Conservation (phyloP, 2,113 vertebrate species). For the Hyperopisus bebe region DNA sequence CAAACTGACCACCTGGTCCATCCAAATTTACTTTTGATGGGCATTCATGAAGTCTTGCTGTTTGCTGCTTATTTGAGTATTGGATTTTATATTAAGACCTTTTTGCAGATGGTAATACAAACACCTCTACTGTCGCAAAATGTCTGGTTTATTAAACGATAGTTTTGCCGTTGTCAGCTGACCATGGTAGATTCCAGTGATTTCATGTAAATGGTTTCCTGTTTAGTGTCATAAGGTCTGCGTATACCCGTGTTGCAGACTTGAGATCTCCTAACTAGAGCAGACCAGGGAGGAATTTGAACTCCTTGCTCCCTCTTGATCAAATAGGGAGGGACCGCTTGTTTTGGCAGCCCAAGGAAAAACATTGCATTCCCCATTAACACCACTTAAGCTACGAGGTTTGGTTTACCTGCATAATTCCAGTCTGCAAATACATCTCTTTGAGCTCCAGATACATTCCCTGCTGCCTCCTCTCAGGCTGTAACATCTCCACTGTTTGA, state of each 20-base stretch:
- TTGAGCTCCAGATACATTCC: neutral
- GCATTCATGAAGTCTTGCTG: neutral
- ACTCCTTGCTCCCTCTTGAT: neutral
- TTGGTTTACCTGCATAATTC: neutral
- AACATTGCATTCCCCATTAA: neutral
- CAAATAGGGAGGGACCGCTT: neutral
- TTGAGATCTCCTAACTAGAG: neutral
- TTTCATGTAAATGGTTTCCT: neutral
- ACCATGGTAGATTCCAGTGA: neutral
- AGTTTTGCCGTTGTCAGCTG: neutral
- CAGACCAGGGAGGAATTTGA: neutral
- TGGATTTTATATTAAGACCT: conserved; percentile 34
- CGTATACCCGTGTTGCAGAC: neutral
- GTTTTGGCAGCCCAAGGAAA: neutral
- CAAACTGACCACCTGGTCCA: neutral
- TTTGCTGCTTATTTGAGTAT: neutral
- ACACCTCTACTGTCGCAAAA: neutral
- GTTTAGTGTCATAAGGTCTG: neutral
- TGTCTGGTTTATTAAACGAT: neutral
- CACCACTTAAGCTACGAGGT: neutral
- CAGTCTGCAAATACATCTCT: neutral
- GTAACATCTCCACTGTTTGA: neutral
- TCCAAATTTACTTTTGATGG: neutral
- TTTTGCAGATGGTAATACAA: conserved; percentile 43
- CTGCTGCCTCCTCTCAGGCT: neutral